These are phyloP conservation scores for Propithecus perrieri DNA, from an alignment of 2,797 vertebrate genomes.

Conservation along the genomic window DNA sequence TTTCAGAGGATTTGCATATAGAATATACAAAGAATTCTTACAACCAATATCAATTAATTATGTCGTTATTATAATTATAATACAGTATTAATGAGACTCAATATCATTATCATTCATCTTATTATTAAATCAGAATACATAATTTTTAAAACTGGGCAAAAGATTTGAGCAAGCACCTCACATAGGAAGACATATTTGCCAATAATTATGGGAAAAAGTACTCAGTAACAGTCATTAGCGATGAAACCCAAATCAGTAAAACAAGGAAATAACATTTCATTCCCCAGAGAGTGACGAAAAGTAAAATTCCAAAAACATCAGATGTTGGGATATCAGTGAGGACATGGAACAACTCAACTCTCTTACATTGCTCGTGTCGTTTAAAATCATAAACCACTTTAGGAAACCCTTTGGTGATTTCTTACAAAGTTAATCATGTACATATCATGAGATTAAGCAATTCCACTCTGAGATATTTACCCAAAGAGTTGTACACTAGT, in stretches of 20 bases:
- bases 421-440: background rate
- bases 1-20: background rate
- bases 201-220: background rate
- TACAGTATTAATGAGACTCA: background rate
- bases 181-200: background rate
- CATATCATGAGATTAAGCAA: background rate
- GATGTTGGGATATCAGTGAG: background rate
- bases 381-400: background rate
- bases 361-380: background rate
- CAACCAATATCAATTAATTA: background rate
- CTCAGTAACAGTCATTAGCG: background rate
- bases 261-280: background rate
- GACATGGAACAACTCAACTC: background rate
- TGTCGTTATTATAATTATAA: background rate
- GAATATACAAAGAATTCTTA: background rate
- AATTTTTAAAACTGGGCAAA: background rate
- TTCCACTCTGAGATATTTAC: background rate
- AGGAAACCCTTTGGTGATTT: background rate
- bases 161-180: background rate
- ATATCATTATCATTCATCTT: background rate
- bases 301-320: background rate
- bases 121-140: background rate
- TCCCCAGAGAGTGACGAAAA: background rate
- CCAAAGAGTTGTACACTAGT: background rate
- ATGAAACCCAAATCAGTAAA: slow-evolving; percentile 14